A percentile compares a stretch with the other conserved stretches of the same genome.
Conservation (phyloP, 2,113 vertebrate species). For the Seriola dumerili region DNA sequence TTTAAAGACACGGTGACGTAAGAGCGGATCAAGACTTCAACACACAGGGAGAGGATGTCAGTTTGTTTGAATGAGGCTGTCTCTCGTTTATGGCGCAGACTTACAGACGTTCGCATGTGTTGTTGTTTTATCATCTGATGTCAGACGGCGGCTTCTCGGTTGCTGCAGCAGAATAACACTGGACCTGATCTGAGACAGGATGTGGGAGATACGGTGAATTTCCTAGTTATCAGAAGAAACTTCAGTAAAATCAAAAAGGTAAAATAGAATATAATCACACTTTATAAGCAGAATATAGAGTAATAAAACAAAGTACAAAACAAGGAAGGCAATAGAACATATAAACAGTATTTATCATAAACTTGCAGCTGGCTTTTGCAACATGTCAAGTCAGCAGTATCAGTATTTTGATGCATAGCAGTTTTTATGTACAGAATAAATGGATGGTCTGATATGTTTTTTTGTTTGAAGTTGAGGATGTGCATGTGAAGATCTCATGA, state of each 20-base stretch:
- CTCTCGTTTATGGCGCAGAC: neutral
- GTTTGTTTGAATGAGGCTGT: slow-evolving; percentile 2
- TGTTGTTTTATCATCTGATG: neutral
- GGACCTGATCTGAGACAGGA: neutral
- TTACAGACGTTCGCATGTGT: neutral
- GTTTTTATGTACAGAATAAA: no score
- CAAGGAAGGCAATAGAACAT: no score
- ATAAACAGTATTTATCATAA: no score
- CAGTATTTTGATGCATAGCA: no score
- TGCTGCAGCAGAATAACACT: slow-evolving; percentile 6
- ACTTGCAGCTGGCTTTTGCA: no score
- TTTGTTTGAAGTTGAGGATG: no score
- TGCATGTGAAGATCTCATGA: no score
- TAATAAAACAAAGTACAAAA: neutral
- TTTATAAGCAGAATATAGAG: neutral
- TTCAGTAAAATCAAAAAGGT: neutral
- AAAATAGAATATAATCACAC: neutral
- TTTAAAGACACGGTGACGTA: slow-evolving; percentile 50
- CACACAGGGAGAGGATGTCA: neutral
- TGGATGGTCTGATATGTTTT: no score
- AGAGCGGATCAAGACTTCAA: slow-evolving; percentile 4
- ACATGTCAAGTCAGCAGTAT: no score
- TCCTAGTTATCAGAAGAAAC: neutral
- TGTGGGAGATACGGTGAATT: neutral
- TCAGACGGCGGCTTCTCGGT: slow-evolving; percentile 12